phyloP scores from a whole-genome alignment of 1,140 invertebrate species.

The Homarus americanus region DNA sequence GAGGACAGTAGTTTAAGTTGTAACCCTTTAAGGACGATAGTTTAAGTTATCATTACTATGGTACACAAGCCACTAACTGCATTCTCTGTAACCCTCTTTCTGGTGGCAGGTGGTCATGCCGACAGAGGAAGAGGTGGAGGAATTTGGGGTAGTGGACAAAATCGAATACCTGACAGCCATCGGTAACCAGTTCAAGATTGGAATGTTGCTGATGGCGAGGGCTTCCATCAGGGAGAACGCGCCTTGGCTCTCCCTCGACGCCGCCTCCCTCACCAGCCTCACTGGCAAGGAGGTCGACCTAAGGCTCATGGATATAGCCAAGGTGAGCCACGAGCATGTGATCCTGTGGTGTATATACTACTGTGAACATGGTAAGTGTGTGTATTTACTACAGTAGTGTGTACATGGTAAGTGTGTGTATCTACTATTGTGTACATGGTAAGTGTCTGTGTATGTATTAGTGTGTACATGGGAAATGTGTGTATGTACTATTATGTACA shows the following conservation, averaged over 20 bases:
- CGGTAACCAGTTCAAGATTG: constrained; percentile 46
- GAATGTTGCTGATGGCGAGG: constrained; percentile 37
- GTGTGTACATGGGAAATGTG: too few relatives aligned
- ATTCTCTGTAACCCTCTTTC: not conserved
- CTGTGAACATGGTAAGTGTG: too few relatives aligned
- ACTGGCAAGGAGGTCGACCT: constrained; percentile 14
- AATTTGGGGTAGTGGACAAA: not conserved
- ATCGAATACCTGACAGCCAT: constrained; percentile 42
- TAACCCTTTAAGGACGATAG: too few relatives aligned
- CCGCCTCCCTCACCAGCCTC: constrained; percentile 15
- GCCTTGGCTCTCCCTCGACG: constrained; percentile 33
- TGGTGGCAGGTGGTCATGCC: constrained; percentile 6
- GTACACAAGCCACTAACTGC: not conserved
- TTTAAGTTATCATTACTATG: too few relatives aligned
- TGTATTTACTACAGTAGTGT: too few relatives aligned
- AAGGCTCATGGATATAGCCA: constrained; percentile 31
- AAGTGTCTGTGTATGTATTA: too few relatives aligned
- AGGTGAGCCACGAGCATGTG: too few relatives aligned
- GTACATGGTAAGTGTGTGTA: too few relatives aligned
- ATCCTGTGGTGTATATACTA: too few relatives aligned
- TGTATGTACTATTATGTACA: too few relatives aligned
- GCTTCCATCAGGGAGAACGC: constrained; percentile 32
- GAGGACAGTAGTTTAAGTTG: too few relatives aligned
- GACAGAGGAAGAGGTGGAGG: constrained; percentile 12
- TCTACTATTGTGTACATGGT: constrained; percentile 39